These are phyloP conservation scores for Numenius arquata DNA, from an alignment of 2,113 vertebrate genomes.

Conservation along the genomic window DNA sequence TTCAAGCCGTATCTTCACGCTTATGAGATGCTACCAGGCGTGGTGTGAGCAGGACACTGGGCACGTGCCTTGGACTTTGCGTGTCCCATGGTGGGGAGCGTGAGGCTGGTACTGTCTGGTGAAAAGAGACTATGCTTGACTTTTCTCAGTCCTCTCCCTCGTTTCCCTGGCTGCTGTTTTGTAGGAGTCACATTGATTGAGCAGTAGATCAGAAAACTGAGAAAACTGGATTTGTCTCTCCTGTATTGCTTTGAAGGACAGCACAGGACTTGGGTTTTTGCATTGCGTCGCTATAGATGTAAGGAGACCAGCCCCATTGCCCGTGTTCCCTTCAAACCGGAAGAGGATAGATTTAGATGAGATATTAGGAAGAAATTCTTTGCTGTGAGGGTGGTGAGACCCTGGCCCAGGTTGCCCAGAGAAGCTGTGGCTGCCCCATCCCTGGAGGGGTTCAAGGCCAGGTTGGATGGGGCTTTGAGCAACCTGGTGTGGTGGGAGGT, in stretches of 20 bases:
- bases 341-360: not conserved
- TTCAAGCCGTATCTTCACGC: not conserved
- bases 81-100: accelerated
- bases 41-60: not conserved
- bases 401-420: not conserved
- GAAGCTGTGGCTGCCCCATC: not conserved
- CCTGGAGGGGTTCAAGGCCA: not conserved
- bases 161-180: not conserved
- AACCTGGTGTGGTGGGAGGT: not conserved
- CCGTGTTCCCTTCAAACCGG: not conserved
- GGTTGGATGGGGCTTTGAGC: not conserved
- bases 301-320: not conserved
- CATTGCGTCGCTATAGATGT: not conserved
- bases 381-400: not conserved
- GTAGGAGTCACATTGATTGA: accelerated
- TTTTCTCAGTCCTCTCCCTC: not conserved
- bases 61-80: not conserved
- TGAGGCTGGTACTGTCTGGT: not conserved
- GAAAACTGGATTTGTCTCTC: not conserved
- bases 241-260: not conserved
- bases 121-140: not conserved
- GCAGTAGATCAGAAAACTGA: not conserved
- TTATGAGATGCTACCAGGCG: not conserved
- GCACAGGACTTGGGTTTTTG: not conserved
- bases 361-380: not conserved